phyloP scores from a whole-genome alignment of 1,140 invertebrate genomes.

The Anoplophora glabripennis region DNA sequence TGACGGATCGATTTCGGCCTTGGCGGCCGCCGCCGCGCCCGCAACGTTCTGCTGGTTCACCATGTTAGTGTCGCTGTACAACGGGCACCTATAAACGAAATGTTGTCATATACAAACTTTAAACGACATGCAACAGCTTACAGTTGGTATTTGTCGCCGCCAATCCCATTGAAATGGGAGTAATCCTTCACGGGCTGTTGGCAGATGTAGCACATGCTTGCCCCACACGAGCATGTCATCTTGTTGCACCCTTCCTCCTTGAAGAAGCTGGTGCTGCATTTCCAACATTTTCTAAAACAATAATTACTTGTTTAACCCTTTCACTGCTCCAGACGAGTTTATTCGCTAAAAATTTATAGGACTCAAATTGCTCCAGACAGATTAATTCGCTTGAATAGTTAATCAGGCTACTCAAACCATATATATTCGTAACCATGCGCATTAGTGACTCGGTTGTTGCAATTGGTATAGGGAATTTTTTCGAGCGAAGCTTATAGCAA shows the following conservation, averaged over 20 bases:
- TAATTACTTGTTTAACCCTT: not conserved
- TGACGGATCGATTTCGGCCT: conserved; percentile 35
- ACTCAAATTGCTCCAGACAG: no score
- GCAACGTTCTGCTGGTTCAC: conserved; percentile 32
- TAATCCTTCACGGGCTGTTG: conserved; percentile 58
- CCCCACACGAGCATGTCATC: conserved; percentile 67
- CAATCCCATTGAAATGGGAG: conserved; percentile 58
- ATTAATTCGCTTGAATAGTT: no score
- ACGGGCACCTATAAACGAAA: conserved; percentile 32
- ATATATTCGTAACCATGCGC: no score
- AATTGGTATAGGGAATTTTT: no score
- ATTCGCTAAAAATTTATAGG: no score
- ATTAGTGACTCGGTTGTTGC: no score
- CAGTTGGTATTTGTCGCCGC: conserved; percentile 36
- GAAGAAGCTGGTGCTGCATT: conserved; percentile 59
- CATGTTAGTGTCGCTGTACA: conserved; percentile 36
- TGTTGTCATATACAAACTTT: not conserved
- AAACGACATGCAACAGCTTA: conserved; percentile 21
- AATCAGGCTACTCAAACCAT: no score
- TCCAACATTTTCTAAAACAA: conserved; percentile 56
- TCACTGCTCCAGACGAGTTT: not conserved
- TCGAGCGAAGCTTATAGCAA: no score
- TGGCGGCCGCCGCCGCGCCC: conserved; percentile 34
- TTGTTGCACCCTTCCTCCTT: conserved; percentile 70
- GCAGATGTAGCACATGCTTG: conserved; percentile 68